Evolutionary conservation across 2,888 invertebrate species (phyloP).

Genomic region (Diadegma fenestrale): DNA sequence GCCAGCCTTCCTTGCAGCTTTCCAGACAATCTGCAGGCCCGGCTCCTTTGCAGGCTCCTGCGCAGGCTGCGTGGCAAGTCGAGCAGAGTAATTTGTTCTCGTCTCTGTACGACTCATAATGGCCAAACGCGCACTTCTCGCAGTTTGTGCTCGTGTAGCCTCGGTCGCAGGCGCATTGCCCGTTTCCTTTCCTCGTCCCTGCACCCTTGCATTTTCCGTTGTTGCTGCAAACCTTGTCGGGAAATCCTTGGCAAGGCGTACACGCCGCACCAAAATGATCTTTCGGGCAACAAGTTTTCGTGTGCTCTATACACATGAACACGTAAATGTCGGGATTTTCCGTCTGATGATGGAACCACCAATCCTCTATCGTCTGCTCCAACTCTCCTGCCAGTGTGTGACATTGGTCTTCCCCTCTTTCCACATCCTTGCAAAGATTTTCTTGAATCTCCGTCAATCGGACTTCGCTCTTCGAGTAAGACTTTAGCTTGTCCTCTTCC

Average conservation of each 20-base stretch:
- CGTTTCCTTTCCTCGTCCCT: conserved; percentile 97
- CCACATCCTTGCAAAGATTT: conserved; percentile 91
- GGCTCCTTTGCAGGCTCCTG: conserved; percentile 90
- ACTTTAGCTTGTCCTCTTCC: conserved; percentile 94
- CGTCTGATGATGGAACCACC: conserved; percentile 92
- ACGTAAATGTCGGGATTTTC: conserved; percentile 88
- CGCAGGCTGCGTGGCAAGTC: conserved; percentile 92
- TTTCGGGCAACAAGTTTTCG: conserved; percentile 93
- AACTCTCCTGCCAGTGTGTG: conserved; percentile 93
- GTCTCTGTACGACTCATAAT: conserved; percentile 91
- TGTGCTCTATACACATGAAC: conserved; percentile 92
- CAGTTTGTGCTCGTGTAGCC: conserved; percentile 94
- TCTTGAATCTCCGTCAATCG: conserved; percentile 97
- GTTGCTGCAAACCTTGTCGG: conserved; percentile 91
- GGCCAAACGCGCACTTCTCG: conserved; percentile 90
- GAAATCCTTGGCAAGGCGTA: conserved; percentile 91
- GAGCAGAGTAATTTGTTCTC: conserved; percentile 91
- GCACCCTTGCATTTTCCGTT: conserved; percentile 95
- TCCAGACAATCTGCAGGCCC: conserved; percentile 89
- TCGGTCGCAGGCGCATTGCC: conserved; percentile 93
- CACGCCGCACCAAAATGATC: conserved; percentile 94
- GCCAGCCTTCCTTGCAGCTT: conserved; percentile 91
- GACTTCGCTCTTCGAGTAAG: conserved; percentile 95
- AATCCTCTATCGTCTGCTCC: conserved; percentile 93
- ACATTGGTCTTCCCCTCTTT: conserved; percentile 92